Evolutionary conservation across 2,113 vertebrate genomes (phyloP).

Genomic region (Oceanodroma tethys): DNA sequence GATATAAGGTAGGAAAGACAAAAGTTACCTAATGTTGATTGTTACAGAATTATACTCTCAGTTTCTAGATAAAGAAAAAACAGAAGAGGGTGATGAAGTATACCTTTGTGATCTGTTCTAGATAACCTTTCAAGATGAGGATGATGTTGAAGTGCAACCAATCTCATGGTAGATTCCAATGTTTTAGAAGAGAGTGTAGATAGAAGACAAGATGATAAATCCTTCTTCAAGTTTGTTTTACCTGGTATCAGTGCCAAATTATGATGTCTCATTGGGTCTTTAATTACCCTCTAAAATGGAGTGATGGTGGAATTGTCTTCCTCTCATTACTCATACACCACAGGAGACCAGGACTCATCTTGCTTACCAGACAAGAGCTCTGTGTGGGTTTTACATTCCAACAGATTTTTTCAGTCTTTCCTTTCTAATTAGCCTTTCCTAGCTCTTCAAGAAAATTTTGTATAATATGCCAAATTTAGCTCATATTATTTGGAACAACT

Average conservation of each 20-base stretch:
- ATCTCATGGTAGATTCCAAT: not conserved
- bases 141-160: not conserved
- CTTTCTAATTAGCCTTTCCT: not conserved
- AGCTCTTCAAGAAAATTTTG: not conserved
- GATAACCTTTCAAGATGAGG: not conserved
- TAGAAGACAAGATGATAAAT: not conserved
- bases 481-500: not conserved
- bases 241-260: not conserved
- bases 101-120: not conserved
- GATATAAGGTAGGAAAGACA: not conserved
- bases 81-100: not conserved
- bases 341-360: not conserved
- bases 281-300: not conserved
- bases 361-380: not conserved
- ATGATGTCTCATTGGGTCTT: not conserved
- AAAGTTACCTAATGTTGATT: not conserved
- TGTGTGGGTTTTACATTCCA: not conserved
- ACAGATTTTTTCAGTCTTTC: not conserved
- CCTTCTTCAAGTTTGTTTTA: not conserved
- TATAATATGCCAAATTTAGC: not conserved
- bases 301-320: not conserved
- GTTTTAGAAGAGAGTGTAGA: not conserved
- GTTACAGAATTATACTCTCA: not conserved
- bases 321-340: not conserved
- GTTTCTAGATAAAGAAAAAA: not conserved